Percentiles rank a stretch among this genome's conserved stretches.
Evolutionary conservation across 2,888 invertebrate genomes (phyloP).

Genomic region (Dinocampus coccinellae): DNA sequence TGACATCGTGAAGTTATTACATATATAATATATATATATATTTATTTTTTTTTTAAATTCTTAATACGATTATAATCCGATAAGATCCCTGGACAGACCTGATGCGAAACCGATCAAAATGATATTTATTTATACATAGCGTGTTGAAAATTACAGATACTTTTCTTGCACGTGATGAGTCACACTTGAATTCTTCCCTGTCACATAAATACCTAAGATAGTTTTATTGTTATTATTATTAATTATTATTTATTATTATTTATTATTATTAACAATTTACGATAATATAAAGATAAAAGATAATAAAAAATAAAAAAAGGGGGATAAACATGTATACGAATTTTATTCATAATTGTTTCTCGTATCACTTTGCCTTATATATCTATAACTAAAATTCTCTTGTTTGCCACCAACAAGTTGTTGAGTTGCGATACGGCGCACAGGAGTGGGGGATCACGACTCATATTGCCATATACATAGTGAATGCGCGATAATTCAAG

Average conservation of each 20-base stretch:
- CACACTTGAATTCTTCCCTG: conserved; percentile 4
- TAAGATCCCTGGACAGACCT: conserved; percentile 22
- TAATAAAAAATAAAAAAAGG: too few species aligned
- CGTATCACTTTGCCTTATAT: not conserved
- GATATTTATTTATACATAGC: conserved; percentile 13
- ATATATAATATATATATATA: not conserved
- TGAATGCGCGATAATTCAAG: not conserved
- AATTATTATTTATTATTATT: too few species aligned
- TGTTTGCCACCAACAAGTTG: not conserved
- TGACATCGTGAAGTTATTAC: conserved; percentile 21
- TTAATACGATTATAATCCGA: conserved; percentile 25
- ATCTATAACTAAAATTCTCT: not conserved
- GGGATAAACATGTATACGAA: too few species aligned
- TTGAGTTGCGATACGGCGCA: conserved; percentile 1
- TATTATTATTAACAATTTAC: too few species aligned
- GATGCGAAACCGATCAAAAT: not conserved
- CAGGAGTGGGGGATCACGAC: conserved; percentile 30
- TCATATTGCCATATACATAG: too few species aligned
- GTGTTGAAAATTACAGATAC: conserved; percentile 23
- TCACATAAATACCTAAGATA: too few species aligned
- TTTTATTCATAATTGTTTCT: not conserved
- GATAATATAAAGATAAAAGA: too few species aligned
- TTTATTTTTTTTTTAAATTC: not conserved
- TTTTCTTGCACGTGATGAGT: not conserved
- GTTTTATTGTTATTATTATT: too few species aligned